A percentile compares a stretch with the other conserved stretches of the same genome.
phyloP scores from a whole-genome alignment of 1,140 invertebrate species.

The Pogonus chalceus region DNA sequence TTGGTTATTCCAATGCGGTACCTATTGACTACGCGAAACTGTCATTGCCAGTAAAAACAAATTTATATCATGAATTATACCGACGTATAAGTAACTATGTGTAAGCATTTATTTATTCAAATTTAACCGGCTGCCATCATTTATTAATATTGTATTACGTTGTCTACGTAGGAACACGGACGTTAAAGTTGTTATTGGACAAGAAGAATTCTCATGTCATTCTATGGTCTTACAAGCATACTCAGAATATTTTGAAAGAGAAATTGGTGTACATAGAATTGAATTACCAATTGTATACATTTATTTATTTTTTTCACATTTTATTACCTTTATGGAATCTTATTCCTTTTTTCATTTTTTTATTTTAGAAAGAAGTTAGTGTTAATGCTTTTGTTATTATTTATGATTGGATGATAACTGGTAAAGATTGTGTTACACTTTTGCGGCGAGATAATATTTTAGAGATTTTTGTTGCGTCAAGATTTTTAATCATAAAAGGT shows the following conservation, averaged over 20 bases:
- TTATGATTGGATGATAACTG: constrained; percentile 65
- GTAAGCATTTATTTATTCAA: constrained; percentile 27
- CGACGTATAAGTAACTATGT: constrained; percentile 45
- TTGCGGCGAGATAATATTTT: constrained; percentile 54
- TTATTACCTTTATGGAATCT: neutral
- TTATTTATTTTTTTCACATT: neutral
- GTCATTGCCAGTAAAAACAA: constrained; percentile 43
- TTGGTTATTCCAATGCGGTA: constrained; percentile 40
- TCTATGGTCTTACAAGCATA: constrained; percentile 49
- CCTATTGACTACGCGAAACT: constrained; percentile 43
- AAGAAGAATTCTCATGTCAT: constrained; percentile 48
- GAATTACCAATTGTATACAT: constrained; percentile 40
- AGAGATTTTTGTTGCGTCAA: constrained; percentile 55
- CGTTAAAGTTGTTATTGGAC: constrained; percentile 42
- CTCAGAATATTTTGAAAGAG: constrained; percentile 43
- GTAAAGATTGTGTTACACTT: constrained; percentile 44
- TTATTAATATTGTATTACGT: neutral
- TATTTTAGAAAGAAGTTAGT: constrained; percentile 29
- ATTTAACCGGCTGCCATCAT: neutral
- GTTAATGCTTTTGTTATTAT: constrained; percentile 49
- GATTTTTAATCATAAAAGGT: constrained; percentile 56
- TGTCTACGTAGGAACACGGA: constrained; percentile 42
- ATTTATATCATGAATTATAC: constrained; percentile 43
- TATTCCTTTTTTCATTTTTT: constrained; percentile 1
- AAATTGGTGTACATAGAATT: constrained; percentile 36